Percentiles rank a stretch among this genome's conserved stretches.
These are phyloP conservation scores for Reinhardtius hippoglossoides DNA, from an alignment of 2,113 vertebrate genomes.

Conservation along the genomic window DNA sequence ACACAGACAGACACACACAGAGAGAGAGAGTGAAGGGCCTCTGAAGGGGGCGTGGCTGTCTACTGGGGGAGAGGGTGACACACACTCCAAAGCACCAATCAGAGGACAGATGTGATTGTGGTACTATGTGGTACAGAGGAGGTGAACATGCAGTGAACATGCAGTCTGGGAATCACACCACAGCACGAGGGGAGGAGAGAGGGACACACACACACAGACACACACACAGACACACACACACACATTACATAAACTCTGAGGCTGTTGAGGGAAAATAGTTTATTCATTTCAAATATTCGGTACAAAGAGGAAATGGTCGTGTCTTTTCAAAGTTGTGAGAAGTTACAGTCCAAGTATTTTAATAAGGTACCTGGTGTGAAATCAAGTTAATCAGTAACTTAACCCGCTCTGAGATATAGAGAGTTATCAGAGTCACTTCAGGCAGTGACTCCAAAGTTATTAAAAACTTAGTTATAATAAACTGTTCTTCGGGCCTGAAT, in stretches of 20 bases:
- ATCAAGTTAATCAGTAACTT: no score
- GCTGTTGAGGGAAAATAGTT: background rate
- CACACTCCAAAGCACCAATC: constrained; percentile 51
- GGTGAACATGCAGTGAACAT: constrained; percentile 3
- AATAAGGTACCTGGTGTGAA: no score
- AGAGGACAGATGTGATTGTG: constrained; percentile 26
- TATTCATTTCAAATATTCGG: background rate
- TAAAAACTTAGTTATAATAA: no score
- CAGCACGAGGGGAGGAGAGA: constrained; percentile 27
- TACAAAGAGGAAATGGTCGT: no score
- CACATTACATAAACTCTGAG: background rate
- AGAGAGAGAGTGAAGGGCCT: background rate
- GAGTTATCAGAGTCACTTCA: no score
- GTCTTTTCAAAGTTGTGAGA: no score
- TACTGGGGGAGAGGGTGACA: constrained; percentile 43
- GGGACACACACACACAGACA: background rate
- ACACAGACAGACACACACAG: constrained; percentile 3
- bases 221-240: background rate
- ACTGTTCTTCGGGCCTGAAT: no score
- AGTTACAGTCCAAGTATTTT: no score
- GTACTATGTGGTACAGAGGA: constrained; percentile 26
- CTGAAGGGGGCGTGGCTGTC: constrained; percentile 30
- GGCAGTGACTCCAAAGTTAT: no score
- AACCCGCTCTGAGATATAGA: no score
- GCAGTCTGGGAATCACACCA: constrained; percentile 54